Evolutionary conservation across 2,888 invertebrate species (phyloP).

Genomic region (Lasioglossum pauxillum): DNA sequence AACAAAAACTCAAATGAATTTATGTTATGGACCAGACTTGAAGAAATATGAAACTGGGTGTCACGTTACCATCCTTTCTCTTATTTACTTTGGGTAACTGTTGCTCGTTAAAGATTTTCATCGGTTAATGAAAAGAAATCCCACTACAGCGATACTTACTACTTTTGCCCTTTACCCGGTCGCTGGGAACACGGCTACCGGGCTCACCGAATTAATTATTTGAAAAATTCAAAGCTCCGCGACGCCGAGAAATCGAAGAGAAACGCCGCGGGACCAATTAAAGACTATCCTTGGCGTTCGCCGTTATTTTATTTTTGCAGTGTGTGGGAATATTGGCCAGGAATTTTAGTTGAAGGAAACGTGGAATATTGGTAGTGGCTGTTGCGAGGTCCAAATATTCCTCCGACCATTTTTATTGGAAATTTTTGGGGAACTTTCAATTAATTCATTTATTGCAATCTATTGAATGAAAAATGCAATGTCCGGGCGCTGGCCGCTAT

Average conservation of each 20-base stretch:
- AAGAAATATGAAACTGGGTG: background rate
- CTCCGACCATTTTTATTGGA: background rate
- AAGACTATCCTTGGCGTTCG: background rate
- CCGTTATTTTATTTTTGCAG: background rate
- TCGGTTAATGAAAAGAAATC: background rate
- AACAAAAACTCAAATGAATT: background rate
- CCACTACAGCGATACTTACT: background rate
- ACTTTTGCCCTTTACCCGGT: background rate
- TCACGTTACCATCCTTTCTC: background rate
- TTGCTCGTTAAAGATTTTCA: slow-evolving; percentile 17
- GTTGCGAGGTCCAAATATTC: background rate
- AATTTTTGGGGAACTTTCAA: background rate
- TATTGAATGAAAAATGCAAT: too few relatives aligned
- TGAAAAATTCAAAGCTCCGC: slow-evolving; percentile 28
- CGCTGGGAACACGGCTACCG: background rate
- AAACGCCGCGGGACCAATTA: slow-evolving; percentile 10
- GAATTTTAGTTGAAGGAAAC: background rate
- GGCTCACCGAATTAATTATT: slow-evolving; percentile 47
- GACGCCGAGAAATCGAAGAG: slow-evolving; percentile 19
- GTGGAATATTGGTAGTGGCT: background rate
- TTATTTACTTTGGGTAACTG: background rate
- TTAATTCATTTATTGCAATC: too few relatives aligned
- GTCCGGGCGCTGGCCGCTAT: too few relatives aligned
- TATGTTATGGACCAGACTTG: background rate
- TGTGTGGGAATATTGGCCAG: background rate